Percentiles rank a stretch among this genome's conserved stretches.
These are phyloP conservation scores for Tursiops truncatus DNA, from an alignment of 2,113 vertebrate species.

Conservation along the genomic window DNA sequence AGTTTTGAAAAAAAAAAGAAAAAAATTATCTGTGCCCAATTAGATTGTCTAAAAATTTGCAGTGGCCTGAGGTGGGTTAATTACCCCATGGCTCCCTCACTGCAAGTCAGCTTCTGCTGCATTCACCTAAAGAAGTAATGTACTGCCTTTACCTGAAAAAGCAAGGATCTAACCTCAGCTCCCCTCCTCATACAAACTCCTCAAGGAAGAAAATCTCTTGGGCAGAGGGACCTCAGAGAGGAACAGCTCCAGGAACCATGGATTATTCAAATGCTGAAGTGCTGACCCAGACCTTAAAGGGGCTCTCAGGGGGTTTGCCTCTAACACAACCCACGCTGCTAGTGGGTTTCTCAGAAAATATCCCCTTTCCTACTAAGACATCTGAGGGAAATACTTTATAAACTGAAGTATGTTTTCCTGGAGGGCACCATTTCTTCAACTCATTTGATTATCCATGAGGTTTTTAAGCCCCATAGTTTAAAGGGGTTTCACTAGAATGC, in stretches of 20 bases:
- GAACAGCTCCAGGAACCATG: background rate
- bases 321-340: slow-evolving; percentile 62
- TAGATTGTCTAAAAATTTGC: background rate
- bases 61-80: background rate
- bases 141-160: background rate
- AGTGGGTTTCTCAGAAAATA: slow-evolving; percentile 50
- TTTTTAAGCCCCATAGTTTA: slow-evolving; percentile 73
- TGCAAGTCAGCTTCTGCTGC: background rate
- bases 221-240: background rate
- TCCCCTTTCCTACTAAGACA: slow-evolving; percentile 52
- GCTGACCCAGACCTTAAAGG: background rate
- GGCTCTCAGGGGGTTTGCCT: background rate
- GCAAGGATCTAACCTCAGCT: background rate
- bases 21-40: background rate
- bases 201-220: background rate
- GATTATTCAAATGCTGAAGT: background rate
- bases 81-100: background rate
- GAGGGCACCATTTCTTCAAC: slow-evolving; percentile 72
- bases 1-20: background rate
- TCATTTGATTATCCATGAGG: slow-evolving; percentile 80
- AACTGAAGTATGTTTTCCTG: slow-evolving; percentile 79
- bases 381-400: slow-evolving; percentile 78
- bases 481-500: slow-evolving; percentile 75
- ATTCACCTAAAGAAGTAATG: background rate
- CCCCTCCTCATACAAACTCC: background rate